Conservation (phyloP, 2,797 vertebrate species). For the Phalanger gymnotis region DNA sequence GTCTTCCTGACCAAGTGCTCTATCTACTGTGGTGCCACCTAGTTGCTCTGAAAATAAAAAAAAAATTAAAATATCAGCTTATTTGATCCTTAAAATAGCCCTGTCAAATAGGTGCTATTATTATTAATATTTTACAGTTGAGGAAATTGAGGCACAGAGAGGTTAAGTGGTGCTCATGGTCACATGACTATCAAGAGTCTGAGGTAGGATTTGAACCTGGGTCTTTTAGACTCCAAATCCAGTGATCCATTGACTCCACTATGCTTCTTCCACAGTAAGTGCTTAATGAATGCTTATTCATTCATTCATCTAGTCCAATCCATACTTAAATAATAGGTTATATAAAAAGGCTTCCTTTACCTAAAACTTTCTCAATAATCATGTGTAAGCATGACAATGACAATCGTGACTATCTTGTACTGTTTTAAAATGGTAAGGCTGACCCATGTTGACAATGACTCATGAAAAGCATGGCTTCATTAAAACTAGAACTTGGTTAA, state of each 20-base stretch:
- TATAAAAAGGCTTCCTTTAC: slow-evolving; percentile 58
- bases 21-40: background rate
- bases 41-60: background rate
- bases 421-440: slow-evolving; percentile 64
- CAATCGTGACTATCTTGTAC: slow-evolving; percentile 54
- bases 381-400: slow-evolving; percentile 61
- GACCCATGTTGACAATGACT: slow-evolving; percentile 55
- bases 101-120: background rate
- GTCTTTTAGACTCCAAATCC: background rate
- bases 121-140: background rate
- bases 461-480: slow-evolving; percentile 44
- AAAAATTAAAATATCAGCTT: background rate
- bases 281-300: background rate
- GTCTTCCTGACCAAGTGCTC: background rate
- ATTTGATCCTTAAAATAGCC: background rate
- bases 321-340: slow-evolving; percentile 55
- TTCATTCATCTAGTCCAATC: background rate
- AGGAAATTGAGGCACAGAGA: background rate
- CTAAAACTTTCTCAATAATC: slow-evolving; percentile 63
- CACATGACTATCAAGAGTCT: background rate
- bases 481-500: slow-evolving; percentile 61
- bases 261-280: background rate
- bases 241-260: background rate
- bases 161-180: background rate
- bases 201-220: background rate